Evolutionary conservation across 2,797 vertebrate genomes (phyloP).

Genomic region (Chrosomus eos): DNA sequence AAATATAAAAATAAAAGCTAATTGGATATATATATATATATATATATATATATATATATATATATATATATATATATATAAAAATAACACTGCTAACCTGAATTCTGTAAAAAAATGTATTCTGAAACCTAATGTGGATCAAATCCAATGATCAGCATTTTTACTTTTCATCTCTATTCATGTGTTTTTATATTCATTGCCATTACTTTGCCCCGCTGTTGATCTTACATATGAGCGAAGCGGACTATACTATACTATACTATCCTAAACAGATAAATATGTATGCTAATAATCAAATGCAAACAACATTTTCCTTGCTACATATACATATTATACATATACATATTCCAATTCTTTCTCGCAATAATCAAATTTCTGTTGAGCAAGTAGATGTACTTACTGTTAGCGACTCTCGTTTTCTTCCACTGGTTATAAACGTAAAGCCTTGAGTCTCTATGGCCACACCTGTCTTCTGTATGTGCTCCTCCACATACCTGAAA

Average conservation of each 20-base stretch:
- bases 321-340: no score
- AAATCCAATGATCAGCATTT: no score
- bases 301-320: background rate
- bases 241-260: background rate
- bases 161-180: background rate
- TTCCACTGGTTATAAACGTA: slow-evolving; percentile 82
- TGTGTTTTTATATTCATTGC: background rate
- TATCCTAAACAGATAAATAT: background rate
- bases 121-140: no score
- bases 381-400: slow-evolving; percentile 66
- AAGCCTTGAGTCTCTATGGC: slow-evolving; percentile 86
- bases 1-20: background rate
- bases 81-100: background rate
- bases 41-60: background rate
- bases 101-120: background rate
- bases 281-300: background rate
- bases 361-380: background rate
- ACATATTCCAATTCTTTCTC: no score
- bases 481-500: slow-evolving; percentile 83
- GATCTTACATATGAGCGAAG: background rate
- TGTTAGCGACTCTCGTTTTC: slow-evolving; percentile 82
- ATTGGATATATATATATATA: background rate
- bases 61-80: background rate
- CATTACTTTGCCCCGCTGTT: background rate
- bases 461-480: slow-evolving; percentile 84